Percentiles rank a stretch among this genome's conserved stretches.
phyloP scores from a whole-genome alignment of 2,888 invertebrate genomes.

The Lasioglossum pauxillum region DNA sequence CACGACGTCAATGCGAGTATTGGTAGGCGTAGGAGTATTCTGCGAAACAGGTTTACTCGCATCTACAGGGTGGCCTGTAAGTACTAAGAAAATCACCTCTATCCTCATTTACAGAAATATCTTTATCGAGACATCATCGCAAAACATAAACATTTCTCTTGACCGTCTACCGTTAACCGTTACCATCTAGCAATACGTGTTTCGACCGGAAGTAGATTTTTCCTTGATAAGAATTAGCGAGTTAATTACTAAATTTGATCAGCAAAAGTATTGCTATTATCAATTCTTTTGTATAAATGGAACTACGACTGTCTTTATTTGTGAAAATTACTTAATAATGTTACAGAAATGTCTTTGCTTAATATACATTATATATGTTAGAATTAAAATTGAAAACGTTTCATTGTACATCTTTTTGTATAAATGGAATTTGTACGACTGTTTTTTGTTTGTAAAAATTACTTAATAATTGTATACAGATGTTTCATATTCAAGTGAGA shows the following conservation, averaged over 20 bases:
- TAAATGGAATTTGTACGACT: too few species aligned
- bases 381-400: too few species aligned
- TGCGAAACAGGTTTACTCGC: conserved; percentile 40
- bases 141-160: not conserved
- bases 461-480: too few species aligned
- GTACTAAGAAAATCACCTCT: not conserved
- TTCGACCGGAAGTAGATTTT: not conserved
- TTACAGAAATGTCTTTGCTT: too few species aligned
- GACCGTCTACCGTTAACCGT: not conserved
- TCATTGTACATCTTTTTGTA: too few species aligned
- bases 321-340: not conserved
- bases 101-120: not conserved
- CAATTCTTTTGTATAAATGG: not conserved
- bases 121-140: not conserved
- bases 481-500: too few species aligned
- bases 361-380: too few species aligned
- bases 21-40: conserved; percentile 30
- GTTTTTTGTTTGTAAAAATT: too few species aligned
- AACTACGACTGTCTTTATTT: not conserved
- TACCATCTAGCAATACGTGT: not conserved
- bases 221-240: not conserved
- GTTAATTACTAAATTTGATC: not conserved
- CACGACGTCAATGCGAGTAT: conserved; percentile 4
- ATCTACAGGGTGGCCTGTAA: conserved; percentile 5
- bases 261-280: not conserved